Percentiles rank a stretch among this genome's conserved stretches.
These are phyloP conservation scores for Conopomorpha cramerella DNA, from an alignment of 1,140 invertebrate genomes.

Conservation along the genomic window DNA sequence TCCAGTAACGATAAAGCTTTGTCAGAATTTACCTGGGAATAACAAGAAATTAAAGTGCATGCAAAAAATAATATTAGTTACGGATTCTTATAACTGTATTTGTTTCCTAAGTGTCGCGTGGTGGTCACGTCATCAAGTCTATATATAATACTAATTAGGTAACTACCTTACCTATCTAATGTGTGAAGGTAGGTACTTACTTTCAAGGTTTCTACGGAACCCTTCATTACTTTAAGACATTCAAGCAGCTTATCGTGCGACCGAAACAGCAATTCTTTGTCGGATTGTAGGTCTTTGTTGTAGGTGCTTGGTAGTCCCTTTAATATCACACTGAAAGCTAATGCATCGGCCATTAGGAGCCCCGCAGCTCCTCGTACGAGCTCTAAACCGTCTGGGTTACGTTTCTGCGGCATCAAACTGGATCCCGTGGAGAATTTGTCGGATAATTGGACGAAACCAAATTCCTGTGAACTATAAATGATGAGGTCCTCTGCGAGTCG, in stretches of 20 bases:
- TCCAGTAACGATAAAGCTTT: slow-evolving; percentile 61
- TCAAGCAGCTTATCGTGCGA: slow-evolving; percentile 67
- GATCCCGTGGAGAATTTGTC: slow-evolving; percentile 82
- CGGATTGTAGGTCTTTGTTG: slow-evolving; percentile 85
- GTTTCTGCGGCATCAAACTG: slow-evolving; percentile 87
- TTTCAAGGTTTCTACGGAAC: slow-evolving; percentile 67
- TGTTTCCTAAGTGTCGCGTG: no score
- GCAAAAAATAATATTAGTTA: no score
- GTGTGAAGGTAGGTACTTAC: no score
- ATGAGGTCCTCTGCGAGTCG: slow-evolving; percentile 82
- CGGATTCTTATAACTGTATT: no score
- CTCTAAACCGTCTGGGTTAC: slow-evolving; percentile 83
- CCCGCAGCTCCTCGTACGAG: slow-evolving; percentile 74
- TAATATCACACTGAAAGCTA: slow-evolving; percentile 73
- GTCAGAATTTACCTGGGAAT: slow-evolving; percentile 20
- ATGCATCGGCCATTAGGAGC: slow-evolving; percentile 62
- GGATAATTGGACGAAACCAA: slow-evolving; percentile 72
- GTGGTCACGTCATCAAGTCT: no score
- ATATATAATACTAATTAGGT: no score
- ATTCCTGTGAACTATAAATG: slow-evolving; percentile 78
- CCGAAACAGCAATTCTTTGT: slow-evolving; percentile 80
- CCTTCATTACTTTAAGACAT: slow-evolving; percentile 67
- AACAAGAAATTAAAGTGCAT: no score
- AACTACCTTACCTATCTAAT: no score
- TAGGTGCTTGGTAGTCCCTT: slow-evolving; percentile 84